Evolutionary conservation across 1,140 invertebrate genomes (phyloP).

Genomic region (Drosophila azteca): DNA sequence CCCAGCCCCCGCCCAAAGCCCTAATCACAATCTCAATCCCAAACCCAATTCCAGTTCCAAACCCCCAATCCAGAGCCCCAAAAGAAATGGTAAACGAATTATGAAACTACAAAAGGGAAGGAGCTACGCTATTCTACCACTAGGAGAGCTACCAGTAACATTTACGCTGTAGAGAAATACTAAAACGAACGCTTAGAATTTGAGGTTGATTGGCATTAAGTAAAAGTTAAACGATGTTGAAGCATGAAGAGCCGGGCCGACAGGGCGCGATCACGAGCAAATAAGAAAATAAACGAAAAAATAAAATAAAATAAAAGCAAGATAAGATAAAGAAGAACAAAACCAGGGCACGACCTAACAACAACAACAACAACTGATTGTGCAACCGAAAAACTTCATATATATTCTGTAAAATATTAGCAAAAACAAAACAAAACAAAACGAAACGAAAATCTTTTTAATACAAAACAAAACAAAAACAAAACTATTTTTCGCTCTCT

Average conservation of each 20-base stretch:
- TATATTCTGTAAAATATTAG: slow-evolving; percentile 78
- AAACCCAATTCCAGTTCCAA: neutral
- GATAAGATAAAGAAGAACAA: slow-evolving; percentile 21
- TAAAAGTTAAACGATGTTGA: slow-evolving; percentile 79
- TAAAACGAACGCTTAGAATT: slow-evolving; percentile 78
- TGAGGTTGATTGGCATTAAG: slow-evolving; percentile 82
- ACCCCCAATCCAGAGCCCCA: slow-evolving; percentile 1
- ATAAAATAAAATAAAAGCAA: slow-evolving; percentile 40
- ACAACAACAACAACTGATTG: slow-evolving; percentile 58
- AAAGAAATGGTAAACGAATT: slow-evolving; percentile 82
- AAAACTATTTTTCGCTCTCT: slow-evolving; percentile 61
- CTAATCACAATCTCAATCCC: slow-evolving; percentile 4
- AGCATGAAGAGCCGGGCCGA: slow-evolving; percentile 63
- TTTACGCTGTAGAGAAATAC: slow-evolving; percentile 73
- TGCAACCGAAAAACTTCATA: slow-evolving; percentile 63
- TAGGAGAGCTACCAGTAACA: slow-evolving; percentile 65
- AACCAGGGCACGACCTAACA: slow-evolving; percentile 54
- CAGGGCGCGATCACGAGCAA: slow-evolving; percentile 79
- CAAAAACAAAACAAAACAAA: slow-evolving; percentile 33
- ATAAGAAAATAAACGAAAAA: slow-evolving; percentile 24
- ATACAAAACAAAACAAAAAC: slow-evolving; percentile 9
- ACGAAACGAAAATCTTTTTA: slow-evolving; percentile 48
- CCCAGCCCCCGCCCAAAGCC: neutral
- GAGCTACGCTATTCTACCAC: slow-evolving; percentile 68
- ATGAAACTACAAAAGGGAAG: slow-evolving; percentile 62